Conservation (phyloP, 2,888 invertebrate species). For the Sepiola atlantica region DNA sequence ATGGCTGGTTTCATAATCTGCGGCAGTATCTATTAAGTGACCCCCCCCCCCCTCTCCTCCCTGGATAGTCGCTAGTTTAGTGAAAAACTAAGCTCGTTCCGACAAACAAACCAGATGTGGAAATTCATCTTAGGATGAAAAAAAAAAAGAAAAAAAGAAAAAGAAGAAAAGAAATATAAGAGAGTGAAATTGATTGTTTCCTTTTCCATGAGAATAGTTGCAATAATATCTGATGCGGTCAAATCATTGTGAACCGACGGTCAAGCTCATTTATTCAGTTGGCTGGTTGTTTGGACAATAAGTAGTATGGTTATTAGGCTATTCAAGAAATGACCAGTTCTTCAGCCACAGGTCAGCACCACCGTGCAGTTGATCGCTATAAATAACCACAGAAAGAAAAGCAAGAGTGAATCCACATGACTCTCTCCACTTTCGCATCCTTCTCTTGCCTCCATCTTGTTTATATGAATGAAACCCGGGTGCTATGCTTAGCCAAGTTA, state of each 20-base stretch:
- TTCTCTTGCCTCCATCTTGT: not conserved
- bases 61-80: too few relatives aligned
- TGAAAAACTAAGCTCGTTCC: too few relatives aligned
- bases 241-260: not conserved
- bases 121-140: too few relatives aligned
- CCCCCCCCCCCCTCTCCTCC: too few relatives aligned
- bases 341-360: not conserved
- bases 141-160: too few relatives aligned
- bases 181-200: not conserved
- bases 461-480: not conserved
- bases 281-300: not conserved
- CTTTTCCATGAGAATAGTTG: not conserved
- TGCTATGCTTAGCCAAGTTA: not conserved
- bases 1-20: too few relatives aligned
- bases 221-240: not conserved
- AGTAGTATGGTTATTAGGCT: not conserved
- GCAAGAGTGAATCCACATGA: not conserved
- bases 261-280: not conserved
- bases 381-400: not conserved
- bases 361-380: not conserved
- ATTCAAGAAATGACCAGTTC: slow-evolving; percentile 13
- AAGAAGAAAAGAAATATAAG: not conserved
- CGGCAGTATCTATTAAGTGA: too few relatives aligned
- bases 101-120: too few relatives aligned
- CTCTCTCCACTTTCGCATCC: not conserved